Conservation (phyloP, 2,797 vertebrate genomes). For the Pseudomugil gertrudae region DNA sequence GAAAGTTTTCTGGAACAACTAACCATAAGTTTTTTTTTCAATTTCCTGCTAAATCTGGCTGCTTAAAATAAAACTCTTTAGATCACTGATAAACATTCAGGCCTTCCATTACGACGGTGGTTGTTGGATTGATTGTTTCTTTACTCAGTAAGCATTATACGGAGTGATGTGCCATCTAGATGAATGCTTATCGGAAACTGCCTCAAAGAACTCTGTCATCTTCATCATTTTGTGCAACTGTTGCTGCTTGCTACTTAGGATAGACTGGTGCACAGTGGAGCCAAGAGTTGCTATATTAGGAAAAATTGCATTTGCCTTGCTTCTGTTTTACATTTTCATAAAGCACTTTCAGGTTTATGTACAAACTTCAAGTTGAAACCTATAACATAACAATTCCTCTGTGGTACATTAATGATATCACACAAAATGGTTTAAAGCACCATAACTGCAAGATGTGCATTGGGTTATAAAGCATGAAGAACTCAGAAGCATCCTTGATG, state of each 20-base stretch:
- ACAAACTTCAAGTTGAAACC: no score
- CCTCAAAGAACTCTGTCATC: conserved; percentile 35
- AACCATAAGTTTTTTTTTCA: not conserved
- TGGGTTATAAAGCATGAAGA: no score
- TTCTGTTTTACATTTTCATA: conserved; percentile 25
- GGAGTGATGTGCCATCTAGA: not conserved
- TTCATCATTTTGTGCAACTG: conserved; percentile 48
- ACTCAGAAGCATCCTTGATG: not conserved
- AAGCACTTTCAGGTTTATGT: no score
- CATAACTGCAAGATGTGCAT: no score
- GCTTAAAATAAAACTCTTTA: no score
- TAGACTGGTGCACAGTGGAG: conserved; percentile 18
- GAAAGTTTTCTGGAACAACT: not conserved
- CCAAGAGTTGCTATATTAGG: conserved; percentile 25
- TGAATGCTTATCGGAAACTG: not conserved
- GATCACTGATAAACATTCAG: no score
- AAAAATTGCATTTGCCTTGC: conserved; percentile 22
- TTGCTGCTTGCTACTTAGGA: conserved; percentile 33
- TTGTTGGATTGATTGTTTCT: no score
- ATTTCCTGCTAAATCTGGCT: no score
- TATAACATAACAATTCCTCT: conserved; percentile 27
- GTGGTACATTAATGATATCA: not conserved
- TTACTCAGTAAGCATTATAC: no score
- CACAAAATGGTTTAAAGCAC: conserved; percentile 13
- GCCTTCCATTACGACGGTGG: no score